These are phyloP conservation scores for Lasiurus cinereus DNA, from an alignment of 2,113 vertebrate species.

Conservation along the genomic window DNA sequence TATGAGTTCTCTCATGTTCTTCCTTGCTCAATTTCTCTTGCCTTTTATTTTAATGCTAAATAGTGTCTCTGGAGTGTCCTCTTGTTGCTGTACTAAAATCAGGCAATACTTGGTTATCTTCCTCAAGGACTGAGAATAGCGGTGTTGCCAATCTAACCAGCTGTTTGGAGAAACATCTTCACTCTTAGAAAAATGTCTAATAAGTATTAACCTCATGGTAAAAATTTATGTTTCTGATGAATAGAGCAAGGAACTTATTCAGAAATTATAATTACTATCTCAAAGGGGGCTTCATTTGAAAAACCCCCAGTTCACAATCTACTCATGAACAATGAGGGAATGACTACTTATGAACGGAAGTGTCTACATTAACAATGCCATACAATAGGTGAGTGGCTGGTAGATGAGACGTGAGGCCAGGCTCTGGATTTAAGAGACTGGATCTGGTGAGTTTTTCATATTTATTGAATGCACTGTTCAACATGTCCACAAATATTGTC, in stretches of 20 bases:
- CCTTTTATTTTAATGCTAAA: not conserved
- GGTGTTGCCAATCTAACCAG: not conserved
- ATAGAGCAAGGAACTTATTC: conserved; percentile 13
- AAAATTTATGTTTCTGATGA: conserved; percentile 35
- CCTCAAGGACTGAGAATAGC: not conserved
- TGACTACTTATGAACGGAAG: conserved; percentile 20
- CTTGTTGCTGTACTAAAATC: not conserved
- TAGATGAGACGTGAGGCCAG: not conserved
- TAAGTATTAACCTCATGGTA: not conserved
- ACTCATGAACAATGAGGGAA: not conserved
- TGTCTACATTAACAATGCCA: not conserved
- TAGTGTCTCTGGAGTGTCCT: not conserved
- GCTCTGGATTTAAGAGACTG: not conserved
- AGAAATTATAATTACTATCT: not conserved
- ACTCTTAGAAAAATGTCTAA: not conserved
- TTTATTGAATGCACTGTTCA: not conserved
- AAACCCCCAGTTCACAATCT: not conserved
- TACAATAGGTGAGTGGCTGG: not conserved
- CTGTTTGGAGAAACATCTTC: not conserved
- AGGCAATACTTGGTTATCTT: not conserved
- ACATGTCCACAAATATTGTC: not conserved
- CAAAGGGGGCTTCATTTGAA: not conserved
- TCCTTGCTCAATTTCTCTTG: not conserved
- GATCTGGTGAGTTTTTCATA: not conserved
- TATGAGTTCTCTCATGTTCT: not conserved